These are phyloP conservation scores for Melinaea marsaeus DNA, from an alignment of 2,888 invertebrate genomes.

Conservation along the genomic window DNA sequence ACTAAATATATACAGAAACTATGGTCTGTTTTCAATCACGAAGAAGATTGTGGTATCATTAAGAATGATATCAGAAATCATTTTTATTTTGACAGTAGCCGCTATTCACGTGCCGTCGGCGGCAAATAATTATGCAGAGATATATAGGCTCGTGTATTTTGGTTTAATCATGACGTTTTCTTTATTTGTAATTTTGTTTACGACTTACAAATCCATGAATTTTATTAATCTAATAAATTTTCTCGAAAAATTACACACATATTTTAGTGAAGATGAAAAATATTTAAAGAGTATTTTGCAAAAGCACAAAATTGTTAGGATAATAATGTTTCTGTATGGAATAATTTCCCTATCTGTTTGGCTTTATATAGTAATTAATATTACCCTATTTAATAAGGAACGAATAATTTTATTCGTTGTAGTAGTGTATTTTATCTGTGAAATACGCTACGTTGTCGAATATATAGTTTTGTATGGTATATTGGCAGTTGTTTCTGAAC, in stretches of 20 bases:
- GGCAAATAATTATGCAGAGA: too few species aligned
- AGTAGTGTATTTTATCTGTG: not conserved
- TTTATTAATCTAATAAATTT: not conserved
- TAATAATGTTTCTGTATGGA: not conserved
- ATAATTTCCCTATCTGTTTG: not conserved
- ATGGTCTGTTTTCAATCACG: slow-evolving; percentile 5
- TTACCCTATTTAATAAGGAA: not conserved
- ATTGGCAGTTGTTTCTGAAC: slow-evolving; percentile 38
- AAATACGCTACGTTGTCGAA: slow-evolving; percentile 29
- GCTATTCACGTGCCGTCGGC: too few species aligned
- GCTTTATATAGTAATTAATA: not conserved
- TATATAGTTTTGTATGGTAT: slow-evolving; percentile 36
- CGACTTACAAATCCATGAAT: not conserved
- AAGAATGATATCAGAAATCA: not conserved
- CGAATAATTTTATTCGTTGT: not conserved
- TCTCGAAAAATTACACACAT: not conserved
- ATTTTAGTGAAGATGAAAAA: not conserved
- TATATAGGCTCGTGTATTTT: too few species aligned
- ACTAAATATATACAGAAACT: slow-evolving; percentile 27
- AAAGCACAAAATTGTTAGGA: not conserved
- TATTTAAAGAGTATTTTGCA: not conserved
- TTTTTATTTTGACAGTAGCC: too few species aligned
- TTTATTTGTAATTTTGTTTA: not conserved
- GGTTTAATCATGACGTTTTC: not conserved
- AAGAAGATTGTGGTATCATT: not conserved